Evolutionary conservation across 2,888 invertebrate genomes (phyloP).

Genomic region (Erebia palarica): DNA sequence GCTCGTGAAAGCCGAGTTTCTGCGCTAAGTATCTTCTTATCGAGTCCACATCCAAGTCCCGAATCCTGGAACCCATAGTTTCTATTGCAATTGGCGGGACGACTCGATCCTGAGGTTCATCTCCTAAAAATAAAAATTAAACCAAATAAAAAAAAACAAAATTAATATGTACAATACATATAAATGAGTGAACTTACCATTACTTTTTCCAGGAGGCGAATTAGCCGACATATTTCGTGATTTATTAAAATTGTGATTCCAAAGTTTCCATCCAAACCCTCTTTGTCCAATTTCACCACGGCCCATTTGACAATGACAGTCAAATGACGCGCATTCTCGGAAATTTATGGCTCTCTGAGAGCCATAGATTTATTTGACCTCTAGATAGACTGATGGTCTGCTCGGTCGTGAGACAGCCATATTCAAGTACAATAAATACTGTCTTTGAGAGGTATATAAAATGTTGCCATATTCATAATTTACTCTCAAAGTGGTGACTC

Average conservation of each 20-base stretch:
- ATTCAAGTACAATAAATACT: too few species aligned
- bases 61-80: constrained; percentile 60
- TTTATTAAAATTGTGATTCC: constrained; percentile 63
- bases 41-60: constrained; percentile 83
- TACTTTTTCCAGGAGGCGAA: constrained; percentile 73
- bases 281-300: constrained; percentile 67
- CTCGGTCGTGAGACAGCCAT: too few species aligned
- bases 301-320: constrained; percentile 74
- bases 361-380: too few species aligned
- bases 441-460: too few species aligned
- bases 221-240: constrained; percentile 71
- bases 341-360: too few species aligned
- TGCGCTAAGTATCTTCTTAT: constrained; percentile 85
- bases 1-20: constrained; percentile 83
- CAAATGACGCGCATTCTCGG: constrained; percentile 61
- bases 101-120: constrained; percentile 52
- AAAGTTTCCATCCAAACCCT: constrained; percentile 38
- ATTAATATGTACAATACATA: neutral
- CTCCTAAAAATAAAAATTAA: constrained; percentile 54
- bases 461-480: too few species aligned
- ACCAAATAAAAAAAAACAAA: constrained; percentile 22
- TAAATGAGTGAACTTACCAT: constrained; percentile 56
- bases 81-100: constrained; percentile 72
- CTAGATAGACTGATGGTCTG: too few species aligned
- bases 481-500: too few species aligned